A percentile compares a stretch with the other conserved stretches of the same genome.
Conservation (phyloP, 2,888 invertebrate species). For the Cacoxenus indagator region DNA sequence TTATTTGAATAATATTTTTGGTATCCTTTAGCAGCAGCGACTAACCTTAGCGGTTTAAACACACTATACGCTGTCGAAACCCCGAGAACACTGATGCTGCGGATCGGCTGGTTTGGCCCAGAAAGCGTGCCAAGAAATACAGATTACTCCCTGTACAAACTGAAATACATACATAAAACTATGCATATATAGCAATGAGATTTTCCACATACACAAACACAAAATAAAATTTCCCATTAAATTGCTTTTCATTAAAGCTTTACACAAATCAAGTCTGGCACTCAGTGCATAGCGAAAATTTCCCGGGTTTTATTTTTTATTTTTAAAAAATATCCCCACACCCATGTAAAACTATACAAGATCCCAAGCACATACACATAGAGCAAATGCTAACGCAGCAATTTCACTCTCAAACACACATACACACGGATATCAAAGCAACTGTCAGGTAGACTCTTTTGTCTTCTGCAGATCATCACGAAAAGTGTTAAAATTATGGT, state of each 20-base stretch:
- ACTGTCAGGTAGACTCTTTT: conserved; percentile 24
- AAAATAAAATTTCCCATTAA: conserved; percentile 58
- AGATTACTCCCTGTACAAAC: conserved; percentile 25
- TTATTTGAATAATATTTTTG: conserved; percentile 24
- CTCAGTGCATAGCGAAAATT: conserved; percentile 41
- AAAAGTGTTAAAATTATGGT: conserved; percentile 49
- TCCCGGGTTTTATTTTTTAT: too few relatives aligned
- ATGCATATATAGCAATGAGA: neutral
- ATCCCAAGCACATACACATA: conserved; percentile 1
- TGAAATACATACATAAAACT: conserved; percentile 22
- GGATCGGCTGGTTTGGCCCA: conserved; percentile 67
- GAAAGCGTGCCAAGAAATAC: conserved; percentile 65
- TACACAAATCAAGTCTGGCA: conserved; percentile 29
- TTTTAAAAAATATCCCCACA: conserved; percentile 18
- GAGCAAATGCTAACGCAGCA: neutral
- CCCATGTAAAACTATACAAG: neutral
- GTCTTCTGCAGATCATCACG: neutral
- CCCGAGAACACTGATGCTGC: conserved; percentile 72
- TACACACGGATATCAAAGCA: neutral
- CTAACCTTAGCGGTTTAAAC: conserved; percentile 72
- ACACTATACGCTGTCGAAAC: conserved; percentile 72
- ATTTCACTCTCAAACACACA: conserved; percentile 1
- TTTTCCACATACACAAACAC: conserved; percentile 24
- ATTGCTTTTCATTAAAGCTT: conserved; percentile 34
- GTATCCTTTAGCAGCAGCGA: conserved; percentile 53